phyloP scores from a whole-genome alignment of 2,113 vertebrate genomes.

The Cyanoliseus patagonus region DNA sequence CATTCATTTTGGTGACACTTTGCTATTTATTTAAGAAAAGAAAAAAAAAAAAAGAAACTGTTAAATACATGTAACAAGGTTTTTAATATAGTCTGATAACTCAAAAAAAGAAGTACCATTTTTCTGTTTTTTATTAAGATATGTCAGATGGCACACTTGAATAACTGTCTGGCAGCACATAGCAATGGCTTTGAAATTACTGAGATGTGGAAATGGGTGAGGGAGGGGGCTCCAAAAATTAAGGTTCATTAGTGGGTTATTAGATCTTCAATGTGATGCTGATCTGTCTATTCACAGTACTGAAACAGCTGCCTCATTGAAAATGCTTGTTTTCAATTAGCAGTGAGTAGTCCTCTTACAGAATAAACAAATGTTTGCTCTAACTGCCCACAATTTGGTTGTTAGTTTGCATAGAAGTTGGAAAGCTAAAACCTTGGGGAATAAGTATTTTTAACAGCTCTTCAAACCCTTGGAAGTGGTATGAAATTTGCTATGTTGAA shows the following conservation, averaged over 20 bases:
- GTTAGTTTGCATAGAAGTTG: neutral
- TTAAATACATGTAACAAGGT: constrained; percentile 10
- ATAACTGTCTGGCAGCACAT: neutral
- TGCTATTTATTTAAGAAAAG: constrained; percentile 53
- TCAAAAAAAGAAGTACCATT: neutral
- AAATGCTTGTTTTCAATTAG: constrained; percentile 49
- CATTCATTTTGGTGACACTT: constrained; percentile 27
- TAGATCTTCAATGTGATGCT: constrained; percentile 6
- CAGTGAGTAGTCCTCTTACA: constrained; percentile 34
- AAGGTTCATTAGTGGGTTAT: neutral
- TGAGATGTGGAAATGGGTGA: neutral
- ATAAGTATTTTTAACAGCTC: constrained; percentile 8
- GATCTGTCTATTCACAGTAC: constrained; percentile 9
- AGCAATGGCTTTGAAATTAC: neutral
- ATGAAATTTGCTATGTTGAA: neutral
- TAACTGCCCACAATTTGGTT: constrained; percentile 17
- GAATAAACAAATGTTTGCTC: constrained; percentile 52
- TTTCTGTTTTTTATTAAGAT: neutral
- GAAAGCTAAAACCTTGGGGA: constrained; percentile 22
- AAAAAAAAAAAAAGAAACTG: neutral
- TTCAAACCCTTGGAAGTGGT: neutral
- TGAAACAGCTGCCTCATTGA: constrained; percentile 48
- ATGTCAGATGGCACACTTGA: neutral
- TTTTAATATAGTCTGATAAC: constrained; percentile 39
- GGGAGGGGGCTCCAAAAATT: neutral